Evolutionary conservation across 2,113 vertebrate species (phyloP).

Genomic region (Ctenodactylus gundi): DNA sequence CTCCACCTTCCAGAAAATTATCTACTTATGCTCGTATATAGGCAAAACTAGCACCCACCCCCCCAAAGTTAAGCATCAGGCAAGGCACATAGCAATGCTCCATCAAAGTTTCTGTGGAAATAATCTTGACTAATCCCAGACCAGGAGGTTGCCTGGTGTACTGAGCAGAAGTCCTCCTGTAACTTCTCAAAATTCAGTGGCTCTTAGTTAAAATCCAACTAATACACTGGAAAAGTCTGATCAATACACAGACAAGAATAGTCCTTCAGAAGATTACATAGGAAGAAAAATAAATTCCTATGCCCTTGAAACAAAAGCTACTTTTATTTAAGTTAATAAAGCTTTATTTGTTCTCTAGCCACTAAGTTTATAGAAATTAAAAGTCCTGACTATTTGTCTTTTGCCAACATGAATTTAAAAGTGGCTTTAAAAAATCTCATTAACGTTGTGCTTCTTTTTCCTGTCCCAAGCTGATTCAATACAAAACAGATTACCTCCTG

Average conservation of each 20-base stretch:
- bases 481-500: conserved; percentile 87
- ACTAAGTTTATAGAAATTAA: conserved; percentile 88
- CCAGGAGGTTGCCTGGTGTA: neutral
- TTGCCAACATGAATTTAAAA: conserved; percentile 87
- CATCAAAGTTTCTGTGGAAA: neutral
- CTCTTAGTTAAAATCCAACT: conserved; percentile 41
- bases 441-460: conserved; percentile 79
- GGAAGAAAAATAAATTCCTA: conserved; percentile 76
- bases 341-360: conserved; percentile 84
- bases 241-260: conserved; percentile 66
- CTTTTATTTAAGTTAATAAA: conserved; percentile 84
- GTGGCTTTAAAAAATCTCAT: conserved; percentile 88
- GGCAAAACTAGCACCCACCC: neutral
- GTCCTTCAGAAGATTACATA: conserved; percentile 70
- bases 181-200: neutral
- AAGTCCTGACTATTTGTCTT: conserved; percentile 87
- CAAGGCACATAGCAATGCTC: neutral
- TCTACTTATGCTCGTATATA: neutral
- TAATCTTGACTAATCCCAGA: neutral
- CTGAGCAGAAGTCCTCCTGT: neutral
- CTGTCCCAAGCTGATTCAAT: conserved; percentile 82
- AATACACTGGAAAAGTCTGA: conserved; percentile 46
- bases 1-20: neutral
- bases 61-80: too few species aligned
- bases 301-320: conserved; percentile 84